Conservation (phyloP, 2,888 invertebrate genomes). For the Tetramorium bicarinatum region DNA sequence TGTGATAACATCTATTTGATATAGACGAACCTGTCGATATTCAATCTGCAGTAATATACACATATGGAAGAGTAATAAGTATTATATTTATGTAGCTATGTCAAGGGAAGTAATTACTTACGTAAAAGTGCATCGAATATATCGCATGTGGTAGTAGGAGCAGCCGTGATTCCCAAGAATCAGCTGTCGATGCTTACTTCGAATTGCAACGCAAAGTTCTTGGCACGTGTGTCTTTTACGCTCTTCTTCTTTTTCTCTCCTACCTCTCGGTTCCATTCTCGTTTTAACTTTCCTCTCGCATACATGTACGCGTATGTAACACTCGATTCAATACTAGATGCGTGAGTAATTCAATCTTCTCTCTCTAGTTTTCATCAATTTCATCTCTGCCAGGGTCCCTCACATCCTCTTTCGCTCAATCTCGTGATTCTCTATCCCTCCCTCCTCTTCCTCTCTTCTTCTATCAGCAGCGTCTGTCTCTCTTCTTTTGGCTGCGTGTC, state of each 20-base stretch:
- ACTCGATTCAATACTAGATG: conserved; percentile 1
- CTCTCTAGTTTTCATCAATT: conserved; percentile 41
- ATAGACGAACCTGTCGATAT: not conserved
- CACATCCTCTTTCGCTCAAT: conserved; percentile 16
- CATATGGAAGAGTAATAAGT: not conserved
- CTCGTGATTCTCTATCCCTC: not conserved
- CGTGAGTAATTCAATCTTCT: not conserved
- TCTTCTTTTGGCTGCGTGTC: conserved; percentile 12
- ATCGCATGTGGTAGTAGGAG: not conserved
- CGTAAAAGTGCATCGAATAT: conserved; percentile 16
- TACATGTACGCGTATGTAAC: not conserved
- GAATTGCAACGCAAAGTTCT: not conserved
- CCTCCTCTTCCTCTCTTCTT: not conserved
- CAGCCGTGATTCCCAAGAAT: conserved; percentile 6
- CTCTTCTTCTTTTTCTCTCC: not conserved
- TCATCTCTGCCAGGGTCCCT: conserved; percentile 22
- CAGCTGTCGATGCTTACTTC: conserved; percentile 39
- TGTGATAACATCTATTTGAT: not conserved
- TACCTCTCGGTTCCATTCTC: not conserved
- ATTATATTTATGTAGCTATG: not conserved
- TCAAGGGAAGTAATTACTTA: conserved; percentile 24
- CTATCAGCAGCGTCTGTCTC: not conserved
- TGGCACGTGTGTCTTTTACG: conserved; percentile 47
- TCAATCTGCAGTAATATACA: not conserved
- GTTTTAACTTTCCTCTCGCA: conserved; percentile 21